Base-by-base conservation (phyloP, 1,140 invertebrate genomes). In the Cephus cinctus region DNA sequence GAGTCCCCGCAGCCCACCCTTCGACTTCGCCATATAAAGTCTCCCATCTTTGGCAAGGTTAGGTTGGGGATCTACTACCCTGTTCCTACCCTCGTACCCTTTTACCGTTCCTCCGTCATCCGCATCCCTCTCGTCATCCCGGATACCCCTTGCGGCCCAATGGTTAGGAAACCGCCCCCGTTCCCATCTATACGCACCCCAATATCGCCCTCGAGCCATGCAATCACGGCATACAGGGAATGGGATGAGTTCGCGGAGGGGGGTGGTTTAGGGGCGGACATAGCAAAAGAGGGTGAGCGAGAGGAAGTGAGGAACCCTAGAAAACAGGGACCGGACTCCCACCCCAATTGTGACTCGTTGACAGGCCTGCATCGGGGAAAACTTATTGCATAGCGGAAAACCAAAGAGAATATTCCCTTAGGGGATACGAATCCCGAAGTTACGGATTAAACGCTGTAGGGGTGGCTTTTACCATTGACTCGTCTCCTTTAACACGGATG, bases 201-300 rank as follows among this genome's bases (percentile, higher is more conserved):
- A 69, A 71, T 65, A 73, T 66, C 57, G 63, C 71, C 71, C 65
- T 58, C 52, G 62, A 66, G 71, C 67, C 59, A 57, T 60, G 70
- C 71, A 74, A 75, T 75, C 71, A 74, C 71, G 63, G 63, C 68
- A 50, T 65, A 69, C 63, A 64, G 53, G 59, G 70, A 68, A 68
- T 67, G 66, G 69, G 71, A 73, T 69, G 69, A 71, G 67, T 62
- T 61, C 57, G 56, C 51, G 39, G 45, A 54, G 45, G 62, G 43
- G 51, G 52, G 51, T 53, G 47, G 50, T 59, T 57, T 56, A 56
- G 55, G 43, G 52, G 31, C 39, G 54, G 40, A 42, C 12, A 25
- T 40, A 31, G n/a, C n/a, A n/a, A n/a, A n/a, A n/a, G n/a, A n/a
- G n/a, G n/a, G n/a, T n/a, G n/a, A n/a, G n/a, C 71, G 68, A 67